Conservation (phyloP, 2,888 invertebrate species). For the Conomelus anceps region DNA sequence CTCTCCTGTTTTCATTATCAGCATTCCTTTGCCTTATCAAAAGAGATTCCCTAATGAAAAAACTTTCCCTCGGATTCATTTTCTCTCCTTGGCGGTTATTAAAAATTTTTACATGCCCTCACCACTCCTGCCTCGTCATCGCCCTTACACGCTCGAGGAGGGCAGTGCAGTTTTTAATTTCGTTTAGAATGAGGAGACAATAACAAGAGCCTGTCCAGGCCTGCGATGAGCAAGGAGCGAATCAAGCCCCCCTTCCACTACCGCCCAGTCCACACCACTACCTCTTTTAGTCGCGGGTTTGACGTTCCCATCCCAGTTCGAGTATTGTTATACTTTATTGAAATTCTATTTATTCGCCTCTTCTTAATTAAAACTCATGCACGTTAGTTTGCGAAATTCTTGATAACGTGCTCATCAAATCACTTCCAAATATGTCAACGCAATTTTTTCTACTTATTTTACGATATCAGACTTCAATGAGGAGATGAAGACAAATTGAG, state of each 20-base stretch:
- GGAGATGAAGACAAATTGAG: too few species aligned
- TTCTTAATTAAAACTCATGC: neutral
- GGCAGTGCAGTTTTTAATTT: conserved; percentile 6
- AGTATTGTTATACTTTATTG: neutral
- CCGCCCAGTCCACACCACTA: neutral
- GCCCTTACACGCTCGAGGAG: neutral
- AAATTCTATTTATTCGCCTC: neutral
- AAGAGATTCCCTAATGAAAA: conserved; percentile 15
- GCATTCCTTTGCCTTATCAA: conserved; percentile 19
- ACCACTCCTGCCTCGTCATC: neutral
- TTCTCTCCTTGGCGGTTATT: conserved; percentile 9
- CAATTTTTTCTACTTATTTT: too few species aligned
- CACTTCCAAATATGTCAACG: too few species aligned
- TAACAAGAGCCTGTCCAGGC: conserved; percentile 3
- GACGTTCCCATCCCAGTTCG: neutral
- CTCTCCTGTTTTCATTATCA: conserved; percentile 13
- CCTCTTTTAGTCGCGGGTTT: neutral
- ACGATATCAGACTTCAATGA: too few species aligned
- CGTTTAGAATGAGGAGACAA: conserved; percentile 13
- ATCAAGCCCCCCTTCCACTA: neutral
- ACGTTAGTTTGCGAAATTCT: too few species aligned
- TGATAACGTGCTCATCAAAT: too few species aligned
- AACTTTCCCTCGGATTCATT: conserved; percentile 12
- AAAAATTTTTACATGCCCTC: conserved; percentile 10
- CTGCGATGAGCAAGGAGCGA: neutral